Conservation (phyloP, 2,113 vertebrate species). For the Callipepla squamata region DNA sequence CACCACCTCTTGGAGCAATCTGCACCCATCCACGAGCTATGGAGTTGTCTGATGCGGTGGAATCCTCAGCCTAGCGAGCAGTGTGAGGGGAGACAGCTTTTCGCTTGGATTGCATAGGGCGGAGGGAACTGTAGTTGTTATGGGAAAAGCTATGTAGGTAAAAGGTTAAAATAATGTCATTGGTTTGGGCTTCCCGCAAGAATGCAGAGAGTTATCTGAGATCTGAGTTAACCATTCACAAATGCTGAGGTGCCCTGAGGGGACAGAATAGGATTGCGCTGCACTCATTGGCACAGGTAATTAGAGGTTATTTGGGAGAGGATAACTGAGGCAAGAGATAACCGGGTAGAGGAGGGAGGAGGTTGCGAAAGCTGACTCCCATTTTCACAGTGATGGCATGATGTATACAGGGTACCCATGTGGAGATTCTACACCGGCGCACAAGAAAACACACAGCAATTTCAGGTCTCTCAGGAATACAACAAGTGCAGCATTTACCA, state of each 20-base stretch:
- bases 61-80: background rate
- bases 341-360: background rate
- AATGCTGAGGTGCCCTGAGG: conserved; percentile 44
- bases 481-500: background rate
- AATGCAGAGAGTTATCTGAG: conserved; percentile 51
- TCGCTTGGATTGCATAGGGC: rapidly evolving
- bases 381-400: conserved; percentile 24
- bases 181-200: conserved; percentile 45
- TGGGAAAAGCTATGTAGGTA: conserved; percentile 55
- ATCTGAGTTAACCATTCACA: conserved; percentile 72
- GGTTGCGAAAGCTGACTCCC: background rate
- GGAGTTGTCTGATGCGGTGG: background rate
- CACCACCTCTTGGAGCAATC: background rate
- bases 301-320: conserved; percentile 4
- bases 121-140: background rate
- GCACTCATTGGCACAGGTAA: conserved; percentile 15
- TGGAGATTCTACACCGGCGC: background rate
- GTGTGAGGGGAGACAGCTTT: background rate
- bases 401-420: background rate
- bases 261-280: conserved; percentile 32
- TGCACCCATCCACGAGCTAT: background rate
- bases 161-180: conserved; percentile 69
- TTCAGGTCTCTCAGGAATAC: background rate
- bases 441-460: rapidly evolving
- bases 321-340: background rate